Evolutionary conservation across 2,797 vertebrate species (phyloP), one percentile per base, ranked within the genome.

Genomic region (Dendrocincla tyrannina): DNA sequence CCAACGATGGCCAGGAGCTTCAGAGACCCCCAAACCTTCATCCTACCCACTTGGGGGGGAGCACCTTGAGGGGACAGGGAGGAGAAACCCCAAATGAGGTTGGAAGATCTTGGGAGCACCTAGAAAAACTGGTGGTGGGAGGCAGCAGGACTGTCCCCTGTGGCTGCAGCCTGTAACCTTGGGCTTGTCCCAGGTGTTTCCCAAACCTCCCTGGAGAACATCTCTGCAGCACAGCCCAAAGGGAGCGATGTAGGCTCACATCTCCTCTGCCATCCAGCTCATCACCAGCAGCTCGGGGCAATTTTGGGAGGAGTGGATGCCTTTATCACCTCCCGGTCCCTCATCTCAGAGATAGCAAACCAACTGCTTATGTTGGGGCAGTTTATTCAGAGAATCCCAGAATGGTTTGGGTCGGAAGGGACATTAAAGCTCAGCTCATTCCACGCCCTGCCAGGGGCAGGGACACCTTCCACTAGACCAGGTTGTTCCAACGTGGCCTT

Each of bases 81-180:
- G 7, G n/a, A 17, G 30, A 79, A 52, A 14, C 17, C 53, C 77
- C 52, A 49, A 11, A 17, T 1, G 39, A 41, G 9, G 12, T 14
- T 9, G 32, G 5, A 4, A 27, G 41, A 63, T 6, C 8, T 59
- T 39, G 13, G 62, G 60, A 84, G 25, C 17, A 4, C 1, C 30
- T 3, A 7, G 5, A 30, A 52, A 24, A 17, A n/a, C 0, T 0
- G 0, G 10, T 0, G 0, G 10, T 1, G 9, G 30, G 49, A 56
- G 63, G 79, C 55, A 83, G 35, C 60, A 83, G 75, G 68, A 11
- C 4, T 1, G 19, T 1, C 39, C 32, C 44, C 28, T 0, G 0
- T 0, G 13, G 5, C 59, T 9, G 27, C 30, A 52, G 19, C 59
- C 49, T 2, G 0, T 1, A 3, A 17, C 37, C 41, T 4, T 11